Evolutionary conservation across 1,140 invertebrate species (phyloP).

Genomic region (Stegodyphus mimosarum): DNA sequence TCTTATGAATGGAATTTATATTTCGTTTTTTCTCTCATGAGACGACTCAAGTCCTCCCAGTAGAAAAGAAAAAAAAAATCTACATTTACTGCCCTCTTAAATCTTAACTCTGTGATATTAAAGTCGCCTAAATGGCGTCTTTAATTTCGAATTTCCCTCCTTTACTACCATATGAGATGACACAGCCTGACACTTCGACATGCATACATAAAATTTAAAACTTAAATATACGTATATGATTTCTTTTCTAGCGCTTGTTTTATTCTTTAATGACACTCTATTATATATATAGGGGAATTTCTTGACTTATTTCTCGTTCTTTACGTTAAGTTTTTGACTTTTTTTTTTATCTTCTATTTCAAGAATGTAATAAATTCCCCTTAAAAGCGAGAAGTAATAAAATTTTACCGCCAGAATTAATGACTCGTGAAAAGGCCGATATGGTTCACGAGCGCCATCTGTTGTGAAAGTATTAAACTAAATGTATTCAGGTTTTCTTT

Average conservation of each 20-base stretch:
- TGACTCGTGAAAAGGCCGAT: slow-evolving; percentile 28
- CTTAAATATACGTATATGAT: not conserved
- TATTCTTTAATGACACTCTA: not conserved
- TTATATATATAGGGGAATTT: not conserved
- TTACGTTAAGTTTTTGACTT: no score
- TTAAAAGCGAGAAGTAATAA: slow-evolving; percentile 51
- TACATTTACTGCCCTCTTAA: not conserved
- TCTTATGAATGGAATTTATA: no score
- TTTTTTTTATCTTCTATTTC: no score
- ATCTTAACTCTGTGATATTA: not conserved
- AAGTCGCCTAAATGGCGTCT: not conserved
- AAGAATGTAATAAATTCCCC: slow-evolving; percentile 26
- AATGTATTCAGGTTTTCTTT: slow-evolving; percentile 12
- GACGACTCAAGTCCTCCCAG: no score
- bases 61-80: no score
- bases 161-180: not conserved
- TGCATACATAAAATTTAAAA: slow-evolving; percentile 12
- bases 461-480: slow-evolving; percentile 10
- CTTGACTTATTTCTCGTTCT: no score
- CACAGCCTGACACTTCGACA: slow-evolving; percentile 2
- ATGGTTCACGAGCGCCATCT: slow-evolving; percentile 34
- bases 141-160: not conserved
- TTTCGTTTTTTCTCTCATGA: no score
- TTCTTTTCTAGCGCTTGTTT: not conserved
- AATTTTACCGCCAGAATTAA: slow-evolving; percentile 53